These are phyloP conservation scores for Mesembrinibis cayennensis DNA, from an alignment of 2,113 vertebrate species.

Conservation along the genomic window DNA sequence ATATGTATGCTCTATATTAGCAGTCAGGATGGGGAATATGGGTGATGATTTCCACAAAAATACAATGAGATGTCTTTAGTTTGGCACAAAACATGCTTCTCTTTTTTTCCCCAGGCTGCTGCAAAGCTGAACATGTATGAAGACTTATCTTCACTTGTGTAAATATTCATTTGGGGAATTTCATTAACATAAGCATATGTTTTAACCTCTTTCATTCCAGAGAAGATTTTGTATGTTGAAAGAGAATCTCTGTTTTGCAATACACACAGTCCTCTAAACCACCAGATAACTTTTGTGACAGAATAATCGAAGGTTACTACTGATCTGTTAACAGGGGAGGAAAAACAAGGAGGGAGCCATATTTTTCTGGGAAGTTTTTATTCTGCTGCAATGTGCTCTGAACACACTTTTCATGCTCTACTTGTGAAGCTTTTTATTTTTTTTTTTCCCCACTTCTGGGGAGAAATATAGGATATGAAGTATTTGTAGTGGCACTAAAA, in stretches of 20 bases:
- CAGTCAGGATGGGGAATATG: not conserved
- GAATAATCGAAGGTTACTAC: not conserved
- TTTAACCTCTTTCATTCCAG: not conserved
- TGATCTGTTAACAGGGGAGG: not conserved
- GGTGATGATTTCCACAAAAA: not conserved
- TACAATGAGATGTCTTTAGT: not conserved
- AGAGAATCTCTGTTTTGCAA: not conserved
- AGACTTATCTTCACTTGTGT: not conserved
- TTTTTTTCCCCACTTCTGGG: rapidly evolving
- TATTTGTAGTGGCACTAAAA: not conserved
- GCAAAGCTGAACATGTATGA: conserved; percentile 33
- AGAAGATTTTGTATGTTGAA: not conserved
- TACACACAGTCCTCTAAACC: rapidly evolving
- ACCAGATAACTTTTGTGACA: not conserved
- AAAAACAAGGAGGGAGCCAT: not conserved
- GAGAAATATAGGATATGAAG: not conserved
- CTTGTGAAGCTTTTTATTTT: not conserved
- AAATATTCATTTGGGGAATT: not conserved
- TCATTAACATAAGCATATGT: conserved; percentile 7
- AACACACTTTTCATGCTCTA: not conserved
- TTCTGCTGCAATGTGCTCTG: not conserved
- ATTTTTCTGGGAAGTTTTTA: not conserved
- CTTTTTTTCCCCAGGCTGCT: not conserved
- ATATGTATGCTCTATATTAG: not conserved
- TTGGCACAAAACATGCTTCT: not conserved